Evolutionary conservation across 2,113 vertebrate species (phyloP).

Genomic region (Epinephelus fuscoguttatus): DNA sequence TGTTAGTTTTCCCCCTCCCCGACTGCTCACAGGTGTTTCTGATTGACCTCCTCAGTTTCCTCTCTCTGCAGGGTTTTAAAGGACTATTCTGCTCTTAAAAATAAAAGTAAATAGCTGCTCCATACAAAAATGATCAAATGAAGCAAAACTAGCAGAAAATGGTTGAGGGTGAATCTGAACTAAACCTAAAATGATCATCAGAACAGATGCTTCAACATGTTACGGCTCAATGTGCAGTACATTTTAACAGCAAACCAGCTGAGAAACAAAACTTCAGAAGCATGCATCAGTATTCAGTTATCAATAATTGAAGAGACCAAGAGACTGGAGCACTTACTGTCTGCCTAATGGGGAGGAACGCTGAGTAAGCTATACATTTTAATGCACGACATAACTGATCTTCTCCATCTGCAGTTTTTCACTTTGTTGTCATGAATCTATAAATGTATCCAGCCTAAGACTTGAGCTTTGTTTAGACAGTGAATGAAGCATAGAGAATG

Average conservation of each 20-base stretch:
- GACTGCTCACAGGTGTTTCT: not conserved
- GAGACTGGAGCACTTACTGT: not conserved
- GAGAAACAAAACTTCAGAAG: not conserved
- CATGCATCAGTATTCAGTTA: not conserved
- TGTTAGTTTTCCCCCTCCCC: not conserved
- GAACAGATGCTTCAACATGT: not conserved
- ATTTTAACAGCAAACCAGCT: no score
- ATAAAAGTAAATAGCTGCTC: no score
- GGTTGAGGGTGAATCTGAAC: not conserved
- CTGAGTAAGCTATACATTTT: not conserved
- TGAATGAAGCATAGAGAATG: no score
- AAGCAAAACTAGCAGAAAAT: not conserved
- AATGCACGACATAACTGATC: not conserved
- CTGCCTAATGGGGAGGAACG: not conserved
- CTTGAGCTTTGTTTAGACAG: not conserved
- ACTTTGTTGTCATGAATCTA: not conserved
- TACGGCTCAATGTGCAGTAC: not conserved
- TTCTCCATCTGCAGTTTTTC: not conserved
- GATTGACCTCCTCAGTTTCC: not conserved
- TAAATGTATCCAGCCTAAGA: not conserved
- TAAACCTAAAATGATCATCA: not conserved
- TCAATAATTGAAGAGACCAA: slow-evolving; percentile 27
- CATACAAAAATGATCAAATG: no score
- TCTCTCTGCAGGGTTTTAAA: not conserved
- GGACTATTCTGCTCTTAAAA: not conserved